Evolutionary conservation across 2,113 vertebrate species (phyloP).

Genomic region (Lepus europaeus): DNA sequence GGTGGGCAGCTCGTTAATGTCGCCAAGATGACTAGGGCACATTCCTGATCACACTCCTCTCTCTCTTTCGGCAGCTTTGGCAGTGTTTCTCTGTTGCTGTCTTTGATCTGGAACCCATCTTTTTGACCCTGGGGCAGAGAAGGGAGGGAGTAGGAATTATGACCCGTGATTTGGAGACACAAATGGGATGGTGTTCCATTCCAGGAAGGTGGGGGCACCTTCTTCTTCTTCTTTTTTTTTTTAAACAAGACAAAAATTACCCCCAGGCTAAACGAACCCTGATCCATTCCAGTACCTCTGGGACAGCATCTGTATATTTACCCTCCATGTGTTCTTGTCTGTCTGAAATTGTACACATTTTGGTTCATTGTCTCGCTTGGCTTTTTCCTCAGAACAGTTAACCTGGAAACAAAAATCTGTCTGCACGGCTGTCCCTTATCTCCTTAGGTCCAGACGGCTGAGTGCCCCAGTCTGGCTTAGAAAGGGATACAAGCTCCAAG

Average conservation of each 20-base stretch:
- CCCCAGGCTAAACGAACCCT: not conserved
- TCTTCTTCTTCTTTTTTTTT: not conserved
- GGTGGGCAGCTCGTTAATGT: not conserved
- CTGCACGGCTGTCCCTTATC: not conserved
- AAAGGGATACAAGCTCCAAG: conserved; percentile 48
- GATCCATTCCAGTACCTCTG: not conserved
- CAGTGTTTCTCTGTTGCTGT: not conserved
- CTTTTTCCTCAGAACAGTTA: conserved; percentile 27
- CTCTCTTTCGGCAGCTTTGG: conserved; percentile 21
- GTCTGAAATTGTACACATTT: not conserved
- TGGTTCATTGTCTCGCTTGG: not conserved
- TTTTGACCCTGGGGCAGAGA: not conserved
- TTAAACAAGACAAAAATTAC: not conserved
- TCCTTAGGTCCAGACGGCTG: conserved; percentile 30
- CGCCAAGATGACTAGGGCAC: not conserved
- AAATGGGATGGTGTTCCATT: conserved; percentile 33
- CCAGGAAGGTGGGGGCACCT: conserved; percentile 20
- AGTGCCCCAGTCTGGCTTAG: conserved; percentile 11
- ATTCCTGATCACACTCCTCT: not conserved
- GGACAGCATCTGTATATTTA: not conserved
- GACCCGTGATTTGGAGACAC: conserved; percentile 22
- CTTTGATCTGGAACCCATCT: not conserved
- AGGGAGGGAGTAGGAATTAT: not conserved
- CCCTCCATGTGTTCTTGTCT: conserved; percentile 12
- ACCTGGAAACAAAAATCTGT: not conserved